A percentile compares a stretch with the other conserved stretches of the same genome.
Conservation (phyloP, 2,888 invertebrate species). For the Hoplodrina blanda region DNA sequence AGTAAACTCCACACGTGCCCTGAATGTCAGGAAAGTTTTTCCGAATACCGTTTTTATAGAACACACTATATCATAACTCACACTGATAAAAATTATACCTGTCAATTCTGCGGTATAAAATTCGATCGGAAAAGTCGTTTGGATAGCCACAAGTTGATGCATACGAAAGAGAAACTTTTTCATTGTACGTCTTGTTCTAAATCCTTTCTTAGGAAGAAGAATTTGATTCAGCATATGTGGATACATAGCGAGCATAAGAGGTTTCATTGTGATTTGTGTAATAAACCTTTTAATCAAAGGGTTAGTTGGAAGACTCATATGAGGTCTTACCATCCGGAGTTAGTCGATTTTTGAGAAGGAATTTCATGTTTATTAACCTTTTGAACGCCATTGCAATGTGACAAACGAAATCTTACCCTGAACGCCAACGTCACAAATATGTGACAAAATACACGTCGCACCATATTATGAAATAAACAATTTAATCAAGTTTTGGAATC, state of each 20-base stretch:
- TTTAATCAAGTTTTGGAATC: no score
- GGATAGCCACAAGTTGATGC: constrained; percentile 81
- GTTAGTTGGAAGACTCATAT: constrained; percentile 78
- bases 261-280: constrained; percentile 74
- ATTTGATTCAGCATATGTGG: constrained; percentile 77
- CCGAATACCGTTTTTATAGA: constrained; percentile 64
- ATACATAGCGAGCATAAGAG: constrained; percentile 78
- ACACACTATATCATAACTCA: constrained; percentile 74
- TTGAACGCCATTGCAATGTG: no score
- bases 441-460: no score
- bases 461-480: no score
- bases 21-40: constrained; percentile 69
- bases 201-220: constrained; percentile 76
- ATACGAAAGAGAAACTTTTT: constrained; percentile 83
- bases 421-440: no score
- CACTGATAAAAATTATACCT: constrained; percentile 70
- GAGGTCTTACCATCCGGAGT: constrained; percentile 77
- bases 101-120: constrained; percentile 74
- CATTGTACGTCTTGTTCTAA: constrained; percentile 85
- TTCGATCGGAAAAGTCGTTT: constrained; percentile 76
- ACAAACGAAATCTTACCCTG: no score
- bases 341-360: constrained; percentile 67
- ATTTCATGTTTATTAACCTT: neutral
- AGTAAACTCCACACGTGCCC: constrained; percentile 69
- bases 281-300: constrained; percentile 72